Percentiles rank a stretch among this genome's conserved stretches.
Conservation (phyloP, 2,113 vertebrate genomes). For the Amazona vittata region DNA sequence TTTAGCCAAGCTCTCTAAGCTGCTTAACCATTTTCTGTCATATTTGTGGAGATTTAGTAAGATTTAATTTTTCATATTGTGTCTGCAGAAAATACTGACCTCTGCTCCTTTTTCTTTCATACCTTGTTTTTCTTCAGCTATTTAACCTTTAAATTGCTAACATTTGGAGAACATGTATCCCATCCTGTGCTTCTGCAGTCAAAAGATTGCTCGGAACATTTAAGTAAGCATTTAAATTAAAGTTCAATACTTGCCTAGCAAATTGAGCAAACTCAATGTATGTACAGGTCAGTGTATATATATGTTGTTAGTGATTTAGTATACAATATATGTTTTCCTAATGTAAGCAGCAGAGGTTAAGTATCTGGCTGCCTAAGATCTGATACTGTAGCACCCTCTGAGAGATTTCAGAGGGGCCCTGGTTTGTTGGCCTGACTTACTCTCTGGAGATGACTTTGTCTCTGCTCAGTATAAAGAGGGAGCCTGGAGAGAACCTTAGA, state of each 20-base stretch:
- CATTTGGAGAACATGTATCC: background rate
- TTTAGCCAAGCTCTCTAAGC: background rate
- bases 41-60: conserved; percentile 16
- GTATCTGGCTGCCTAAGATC: background rate
- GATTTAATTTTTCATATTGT: background rate
- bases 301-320: background rate
- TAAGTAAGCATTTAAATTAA: background rate
- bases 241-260: background rate
- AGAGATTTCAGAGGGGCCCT: background rate
- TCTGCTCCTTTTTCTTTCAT: background rate
- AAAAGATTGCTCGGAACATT: background rate
- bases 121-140: background rate
- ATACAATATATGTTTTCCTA: background rate
- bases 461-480: background rate
- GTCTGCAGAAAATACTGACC: background rate
- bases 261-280: background rate
- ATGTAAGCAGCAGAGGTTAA: background rate
- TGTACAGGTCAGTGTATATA: background rate
- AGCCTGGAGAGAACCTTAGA: background rate
- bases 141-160: background rate
- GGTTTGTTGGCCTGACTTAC: background rate
- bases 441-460: background rate
- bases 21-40: conserved; percentile 23
- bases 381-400: background rate
- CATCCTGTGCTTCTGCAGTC: background rate